These are phyloP conservation scores for Drosophila ambigua DNA, from an alignment of 1,140 invertebrate genomes.

Conservation along the genomic window DNA sequence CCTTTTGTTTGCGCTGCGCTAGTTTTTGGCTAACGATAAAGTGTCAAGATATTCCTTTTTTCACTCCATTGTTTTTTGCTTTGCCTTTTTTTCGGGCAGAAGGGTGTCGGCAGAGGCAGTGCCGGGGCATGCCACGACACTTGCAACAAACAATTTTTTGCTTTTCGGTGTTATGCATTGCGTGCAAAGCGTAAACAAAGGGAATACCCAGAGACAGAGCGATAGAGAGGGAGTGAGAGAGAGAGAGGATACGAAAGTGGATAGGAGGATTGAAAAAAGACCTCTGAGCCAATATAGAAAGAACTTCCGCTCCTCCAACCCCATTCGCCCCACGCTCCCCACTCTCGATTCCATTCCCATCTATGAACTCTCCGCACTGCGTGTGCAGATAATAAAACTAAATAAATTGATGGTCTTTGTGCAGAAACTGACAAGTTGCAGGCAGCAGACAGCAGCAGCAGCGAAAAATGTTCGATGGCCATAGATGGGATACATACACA, in stretches of 20 bases:
- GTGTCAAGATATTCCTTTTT: constrained; percentile 74
- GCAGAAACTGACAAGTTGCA: constrained; percentile 79
- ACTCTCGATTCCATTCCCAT: not conserved
- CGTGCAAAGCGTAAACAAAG: constrained; percentile 76
- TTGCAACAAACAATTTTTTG: constrained; percentile 61
- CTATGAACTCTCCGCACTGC: constrained; percentile 54
- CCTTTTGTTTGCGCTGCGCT: constrained; percentile 71
- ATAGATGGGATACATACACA: constrained; percentile 48
- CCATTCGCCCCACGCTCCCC: not conserved
- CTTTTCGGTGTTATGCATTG: constrained; percentile 62
- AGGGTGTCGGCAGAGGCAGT: not conserved
- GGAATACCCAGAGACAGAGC: constrained; percentile 15
- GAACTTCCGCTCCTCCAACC: constrained; percentile 33
- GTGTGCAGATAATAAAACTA: constrained; percentile 81
- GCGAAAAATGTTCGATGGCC: constrained; percentile 66
- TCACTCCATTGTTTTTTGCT: constrained; percentile 46
- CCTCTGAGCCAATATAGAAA: constrained; percentile 47
- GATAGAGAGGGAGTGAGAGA: constrained; percentile 10
- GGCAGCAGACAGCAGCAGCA: constrained; percentile 36
- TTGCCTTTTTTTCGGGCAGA: constrained; percentile 17
- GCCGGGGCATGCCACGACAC: constrained; percentile 33
- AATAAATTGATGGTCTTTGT: constrained; percentile 81
- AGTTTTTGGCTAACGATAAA: constrained; percentile 82
- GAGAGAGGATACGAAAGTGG: constrained; percentile 22
- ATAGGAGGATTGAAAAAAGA: constrained; percentile 17